These are phyloP conservation scores for Habroteleia sp. DNA, from an alignment of 2,888 invertebrate species.

Conservation along the genomic window DNA sequence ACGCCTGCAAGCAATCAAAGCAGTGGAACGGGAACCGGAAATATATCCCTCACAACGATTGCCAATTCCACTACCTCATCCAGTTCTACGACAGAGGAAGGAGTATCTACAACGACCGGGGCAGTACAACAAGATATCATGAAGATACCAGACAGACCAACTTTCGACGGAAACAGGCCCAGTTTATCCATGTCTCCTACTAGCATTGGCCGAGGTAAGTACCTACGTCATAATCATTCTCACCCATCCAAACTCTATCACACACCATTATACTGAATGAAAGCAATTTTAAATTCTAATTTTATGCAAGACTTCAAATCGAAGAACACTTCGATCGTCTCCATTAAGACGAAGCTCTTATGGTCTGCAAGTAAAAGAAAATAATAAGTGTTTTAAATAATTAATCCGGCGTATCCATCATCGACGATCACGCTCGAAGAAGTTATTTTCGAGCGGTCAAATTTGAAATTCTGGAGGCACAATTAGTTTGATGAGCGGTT, in stretches of 20 bases:
- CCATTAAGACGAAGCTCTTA: not conserved
- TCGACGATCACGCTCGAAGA: no score
- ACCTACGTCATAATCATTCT: constrained; percentile 13
- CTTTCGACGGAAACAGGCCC: constrained; percentile 76
- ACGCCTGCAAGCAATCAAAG: constrained; percentile 38
- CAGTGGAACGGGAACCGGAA: constrained; percentile 55
- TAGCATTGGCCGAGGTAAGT: constrained; percentile 89
- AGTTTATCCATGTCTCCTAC: constrained; percentile 86
- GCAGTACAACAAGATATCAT: constrained; percentile 72
- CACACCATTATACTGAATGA: constrained; percentile 41
- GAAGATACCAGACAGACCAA: constrained; percentile 74
- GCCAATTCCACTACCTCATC: constrained; percentile 72
- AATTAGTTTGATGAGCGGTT: constrained; percentile 23
- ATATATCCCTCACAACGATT: constrained; percentile 69
- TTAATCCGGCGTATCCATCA: constrained; percentile 7
- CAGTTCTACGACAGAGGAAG: constrained; percentile 71
- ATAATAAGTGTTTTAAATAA: constrained; percentile 14
- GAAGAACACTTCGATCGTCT: no score
- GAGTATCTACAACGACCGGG: constrained; percentile 55
- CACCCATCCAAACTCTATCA: not conserved
- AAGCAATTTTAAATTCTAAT: constrained; percentile 42
- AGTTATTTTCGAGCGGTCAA: constrained; percentile 12
- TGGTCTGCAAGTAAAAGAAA: not conserved
- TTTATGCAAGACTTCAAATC: no score
- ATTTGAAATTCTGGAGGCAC: constrained; percentile 27